A percentile compares a stretch with the other conserved stretches of the same genome.
phyloP scores from a whole-genome alignment of 2,113 vertebrate genomes.

The Ochotona princeps region DNA sequence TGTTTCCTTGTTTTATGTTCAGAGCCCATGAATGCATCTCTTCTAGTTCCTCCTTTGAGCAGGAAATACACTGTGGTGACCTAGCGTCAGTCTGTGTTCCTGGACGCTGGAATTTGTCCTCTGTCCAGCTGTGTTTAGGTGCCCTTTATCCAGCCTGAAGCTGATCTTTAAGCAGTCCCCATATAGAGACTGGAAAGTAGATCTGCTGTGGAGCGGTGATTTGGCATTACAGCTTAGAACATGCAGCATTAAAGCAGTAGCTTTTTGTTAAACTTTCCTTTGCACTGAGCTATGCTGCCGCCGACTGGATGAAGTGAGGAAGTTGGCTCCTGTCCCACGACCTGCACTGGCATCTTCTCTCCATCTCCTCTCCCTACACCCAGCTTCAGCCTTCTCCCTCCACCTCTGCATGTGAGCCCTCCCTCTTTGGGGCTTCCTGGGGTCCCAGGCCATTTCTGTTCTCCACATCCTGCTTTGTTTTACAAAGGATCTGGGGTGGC shows the following conservation, averaged over 20 bases:
- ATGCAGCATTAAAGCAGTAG: background rate
- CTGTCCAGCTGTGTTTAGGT: too few relatives aligned
- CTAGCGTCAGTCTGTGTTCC: too few relatives aligned
- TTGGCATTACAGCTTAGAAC: slow-evolving; percentile 15
- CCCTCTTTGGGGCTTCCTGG: background rate
- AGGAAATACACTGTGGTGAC: too few relatives aligned
- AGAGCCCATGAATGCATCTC: too few relatives aligned
- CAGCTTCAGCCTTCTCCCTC: background rate
- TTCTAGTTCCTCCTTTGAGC: too few relatives aligned
- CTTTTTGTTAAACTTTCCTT: background rate
- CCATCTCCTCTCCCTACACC: too few relatives aligned
- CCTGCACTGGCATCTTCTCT: background rate
- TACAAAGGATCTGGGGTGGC: background rate
- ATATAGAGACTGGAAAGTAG: background rate
- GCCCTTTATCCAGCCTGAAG: background rate
- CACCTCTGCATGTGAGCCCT: background rate
- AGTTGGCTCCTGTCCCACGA: background rate
- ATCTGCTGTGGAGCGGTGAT: background rate
- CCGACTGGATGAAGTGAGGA: background rate
- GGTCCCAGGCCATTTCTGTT: background rate
- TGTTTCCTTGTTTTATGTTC: too few relatives aligned
- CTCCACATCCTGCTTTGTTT: too few relatives aligned
- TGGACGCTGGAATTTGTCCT: too few relatives aligned
- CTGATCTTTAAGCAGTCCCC: background rate
- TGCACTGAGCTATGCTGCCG: background rate